These are phyloP conservation scores for Mylabris phalerata DNA, from an alignment of 1,140 invertebrate genomes.

Conservation along the genomic window DNA sequence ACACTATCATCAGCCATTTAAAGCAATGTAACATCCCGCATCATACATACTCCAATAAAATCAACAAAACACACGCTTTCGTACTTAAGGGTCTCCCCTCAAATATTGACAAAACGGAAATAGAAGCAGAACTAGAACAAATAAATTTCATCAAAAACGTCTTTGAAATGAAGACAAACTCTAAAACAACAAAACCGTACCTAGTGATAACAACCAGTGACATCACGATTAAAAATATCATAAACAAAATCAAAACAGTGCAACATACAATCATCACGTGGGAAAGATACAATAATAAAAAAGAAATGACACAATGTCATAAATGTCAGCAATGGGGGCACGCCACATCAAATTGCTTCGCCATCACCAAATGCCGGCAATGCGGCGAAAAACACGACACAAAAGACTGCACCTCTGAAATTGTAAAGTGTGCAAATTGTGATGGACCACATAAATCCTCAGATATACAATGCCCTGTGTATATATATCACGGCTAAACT, in stretches of 20 bases:
- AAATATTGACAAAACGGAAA: background rate
- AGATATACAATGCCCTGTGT: background rate
- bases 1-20: background rate
- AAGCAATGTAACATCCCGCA: background rate
- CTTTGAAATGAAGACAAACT: background rate
- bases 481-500: background rate
- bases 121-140: background rate
- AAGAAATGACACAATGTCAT: constrained; percentile 30
- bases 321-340: constrained; percentile 39
- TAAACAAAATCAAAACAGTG: background rate
- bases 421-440: constrained; percentile 36
- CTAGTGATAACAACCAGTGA: constrained; percentile 1
- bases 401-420: constrained; percentile 23
- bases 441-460: constrained; percentile 28
- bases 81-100: background rate
- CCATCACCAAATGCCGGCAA: constrained; percentile 32
- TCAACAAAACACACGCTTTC: background rate
- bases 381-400: constrained; percentile 36
- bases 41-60: background rate
- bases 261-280: constrained; percentile 8
- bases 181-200: background rate
- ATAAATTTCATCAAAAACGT: background rate
- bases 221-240: background rate
- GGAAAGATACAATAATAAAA: constrained; percentile 27
- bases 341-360: constrained; percentile 31